Evolutionary conservation across 2,888 invertebrate genomes (phyloP).

Genomic region (Tiliacea aurago): DNA sequence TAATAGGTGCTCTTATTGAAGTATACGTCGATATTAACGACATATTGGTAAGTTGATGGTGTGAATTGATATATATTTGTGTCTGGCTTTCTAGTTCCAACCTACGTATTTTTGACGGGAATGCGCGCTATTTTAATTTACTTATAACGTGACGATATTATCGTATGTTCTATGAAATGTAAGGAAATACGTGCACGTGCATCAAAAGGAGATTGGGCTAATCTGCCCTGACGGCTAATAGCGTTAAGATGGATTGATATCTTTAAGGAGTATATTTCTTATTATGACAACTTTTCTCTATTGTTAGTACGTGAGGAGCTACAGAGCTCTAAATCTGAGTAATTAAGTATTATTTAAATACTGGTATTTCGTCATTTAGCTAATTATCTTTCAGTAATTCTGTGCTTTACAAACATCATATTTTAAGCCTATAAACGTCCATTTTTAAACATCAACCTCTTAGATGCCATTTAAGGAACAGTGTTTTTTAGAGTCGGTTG

Average conservation of each 20-base stretch:
- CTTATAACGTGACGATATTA: too few relatives aligned
- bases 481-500: too few relatives aligned
- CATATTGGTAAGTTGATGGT: conserved; percentile 12
- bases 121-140: too few relatives aligned
- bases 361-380: not conserved
- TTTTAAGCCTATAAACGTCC: not conserved
- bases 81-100: conserved; percentile 32
- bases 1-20: conserved; percentile 22
- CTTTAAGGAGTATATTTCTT: too few relatives aligned
- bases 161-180: too few relatives aligned
- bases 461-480: too few relatives aligned
- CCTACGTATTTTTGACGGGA: not conserved
- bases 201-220: not conserved
- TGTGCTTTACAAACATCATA: too few relatives aligned
- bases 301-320: not conserved
- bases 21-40: conserved; percentile 31
- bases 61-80: conserved; percentile 36
- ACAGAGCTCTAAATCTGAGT: not conserved
- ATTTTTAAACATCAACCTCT: too few relatives aligned
- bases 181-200: too few relatives aligned
- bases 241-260: not conserved
- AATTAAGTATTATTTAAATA: not conserved
- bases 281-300: not conserved
- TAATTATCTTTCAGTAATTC: not conserved
- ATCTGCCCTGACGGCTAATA: too few relatives aligned